These are phyloP conservation scores for Idaea aversata DNA, from an alignment of 2,888 invertebrate species.

Conservation along the genomic window DNA sequence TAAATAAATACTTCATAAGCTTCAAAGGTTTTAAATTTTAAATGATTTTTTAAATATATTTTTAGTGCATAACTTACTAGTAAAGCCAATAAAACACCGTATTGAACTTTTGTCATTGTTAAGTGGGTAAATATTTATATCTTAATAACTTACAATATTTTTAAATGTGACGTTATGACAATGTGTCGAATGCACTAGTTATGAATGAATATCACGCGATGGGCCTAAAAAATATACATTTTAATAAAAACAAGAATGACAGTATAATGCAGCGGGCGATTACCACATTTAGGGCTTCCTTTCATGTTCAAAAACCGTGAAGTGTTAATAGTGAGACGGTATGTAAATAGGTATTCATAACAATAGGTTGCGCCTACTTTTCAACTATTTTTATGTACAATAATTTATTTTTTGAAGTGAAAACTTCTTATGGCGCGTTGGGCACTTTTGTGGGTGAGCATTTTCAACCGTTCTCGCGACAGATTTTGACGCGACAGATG, in stretches of 20 bases:
- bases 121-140: neutral
- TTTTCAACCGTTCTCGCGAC: no score
- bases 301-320: constrained; percentile 41
- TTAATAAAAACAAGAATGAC: neutral
- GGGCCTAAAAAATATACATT: neutral
- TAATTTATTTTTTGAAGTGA: no score
- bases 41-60: neutral
- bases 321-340: constrained; percentile 15
- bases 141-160: no score
- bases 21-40: neutral
- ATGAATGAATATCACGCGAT: neutral
- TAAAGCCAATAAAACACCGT: constrained; percentile 46
- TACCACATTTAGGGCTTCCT: constrained; percentile 25
- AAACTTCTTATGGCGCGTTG: no score
- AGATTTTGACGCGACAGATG: no score
- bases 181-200: neutral
- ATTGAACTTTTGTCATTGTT: constrained; percentile 44
- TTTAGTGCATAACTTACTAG: constrained; percentile 39
- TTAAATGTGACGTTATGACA: neutral
- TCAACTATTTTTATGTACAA: no score
- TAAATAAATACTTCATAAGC: neutral
- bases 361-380: neutral
- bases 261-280: constrained; percentile 8
- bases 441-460: no score
- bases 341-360: constrained; percentile 28